phyloP scores from a whole-genome alignment of 1,140 invertebrate species.

The Drosophila navojoa region DNA sequence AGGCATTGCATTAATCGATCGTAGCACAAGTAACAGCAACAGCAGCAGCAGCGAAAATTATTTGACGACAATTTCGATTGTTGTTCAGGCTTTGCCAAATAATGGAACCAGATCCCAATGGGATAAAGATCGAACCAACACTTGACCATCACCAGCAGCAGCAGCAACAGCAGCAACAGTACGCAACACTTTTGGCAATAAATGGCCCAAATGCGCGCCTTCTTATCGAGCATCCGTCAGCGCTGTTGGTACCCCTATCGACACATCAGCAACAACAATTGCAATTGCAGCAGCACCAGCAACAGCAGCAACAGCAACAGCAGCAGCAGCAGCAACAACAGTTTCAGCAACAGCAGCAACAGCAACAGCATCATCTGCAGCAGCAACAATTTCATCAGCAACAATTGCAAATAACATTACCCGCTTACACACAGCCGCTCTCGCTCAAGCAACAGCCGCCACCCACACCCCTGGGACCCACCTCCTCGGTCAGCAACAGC shows the following conservation, averaged over 20 bases:
- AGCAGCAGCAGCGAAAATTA: constrained; percentile 19
- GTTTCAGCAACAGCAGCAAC: constrained; percentile 61
- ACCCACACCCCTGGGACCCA: constrained; percentile 63
- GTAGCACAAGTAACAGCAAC: constrained; percentile 5
- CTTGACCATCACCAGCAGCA: constrained; percentile 78
- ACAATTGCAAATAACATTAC: constrained; percentile 63
- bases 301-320: constrained; percentile 59
- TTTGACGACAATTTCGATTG: constrained; percentile 77
- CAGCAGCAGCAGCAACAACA: constrained; percentile 47
- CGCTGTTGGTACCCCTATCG: constrained; percentile 78
- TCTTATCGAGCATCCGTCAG: constrained; percentile 79
- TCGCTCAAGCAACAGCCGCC: constrained; percentile 69
- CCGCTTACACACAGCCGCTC: constrained; percentile 59
- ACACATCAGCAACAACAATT: constrained; percentile 74
- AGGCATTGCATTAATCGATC: constrained; percentile 1
- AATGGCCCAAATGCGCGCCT: constrained; percentile 81
- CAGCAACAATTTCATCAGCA: constrained; percentile 69
- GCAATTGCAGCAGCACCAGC: constrained; percentile 68
- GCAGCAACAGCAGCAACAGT: constrained; percentile 72
- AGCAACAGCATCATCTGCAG: constrained; percentile 43
- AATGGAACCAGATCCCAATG: constrained; percentile 84
- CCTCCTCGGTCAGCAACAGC: constrained; percentile 46
- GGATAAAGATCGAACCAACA: constrained; percentile 83
- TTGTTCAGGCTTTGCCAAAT: constrained; percentile 77
- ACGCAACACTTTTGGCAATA: constrained; percentile 78